Conservation (phyloP, 2,113 vertebrate genomes). For the Phycodurus eques region DNA sequence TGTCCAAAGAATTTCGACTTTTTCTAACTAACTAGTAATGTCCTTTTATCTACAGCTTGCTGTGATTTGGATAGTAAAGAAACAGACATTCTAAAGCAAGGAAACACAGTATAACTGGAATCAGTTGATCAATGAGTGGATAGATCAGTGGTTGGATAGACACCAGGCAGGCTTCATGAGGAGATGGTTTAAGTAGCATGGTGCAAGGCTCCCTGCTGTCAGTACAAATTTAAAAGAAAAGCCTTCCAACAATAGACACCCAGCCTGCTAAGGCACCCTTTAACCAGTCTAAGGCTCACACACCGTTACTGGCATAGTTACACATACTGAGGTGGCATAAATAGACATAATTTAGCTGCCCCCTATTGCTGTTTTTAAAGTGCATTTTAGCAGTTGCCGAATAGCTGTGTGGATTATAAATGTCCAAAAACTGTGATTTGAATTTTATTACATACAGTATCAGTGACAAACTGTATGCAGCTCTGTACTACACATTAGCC, state of each 20-base stretch:
- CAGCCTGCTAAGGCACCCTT: slow-evolving; percentile 9
- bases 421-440: not conserved
- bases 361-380: slow-evolving; percentile 17
- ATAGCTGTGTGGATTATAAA: not conserved
- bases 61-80: slow-evolving; percentile 14
- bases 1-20: slow-evolving; percentile 57
- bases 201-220: slow-evolving; percentile 43
- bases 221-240: slow-evolving; percentile 57
- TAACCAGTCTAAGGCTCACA: slow-evolving; percentile 12
- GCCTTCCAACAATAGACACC: slow-evolving; percentile 44
- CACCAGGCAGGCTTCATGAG: slow-evolving; percentile 47
- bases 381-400: not conserved
- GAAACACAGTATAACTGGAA: not conserved
- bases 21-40: slow-evolving; percentile 57
- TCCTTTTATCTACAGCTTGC: slow-evolving; percentile 56
- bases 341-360: slow-evolving; percentile 19
- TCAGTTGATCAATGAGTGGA: slow-evolving; percentile 16
- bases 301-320: not conserved
- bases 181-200: slow-evolving; percentile 60
- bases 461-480: slow-evolving; percentile 9
- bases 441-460: slow-evolving; percentile 17
- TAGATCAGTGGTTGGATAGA: slow-evolving; percentile 25
- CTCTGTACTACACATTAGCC: not conserved
- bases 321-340: slow-evolving; percentile 7
- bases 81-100: not conserved